Conservation (phyloP, 2,797 vertebrate species). For the Gorsachius magnificus region DNA sequence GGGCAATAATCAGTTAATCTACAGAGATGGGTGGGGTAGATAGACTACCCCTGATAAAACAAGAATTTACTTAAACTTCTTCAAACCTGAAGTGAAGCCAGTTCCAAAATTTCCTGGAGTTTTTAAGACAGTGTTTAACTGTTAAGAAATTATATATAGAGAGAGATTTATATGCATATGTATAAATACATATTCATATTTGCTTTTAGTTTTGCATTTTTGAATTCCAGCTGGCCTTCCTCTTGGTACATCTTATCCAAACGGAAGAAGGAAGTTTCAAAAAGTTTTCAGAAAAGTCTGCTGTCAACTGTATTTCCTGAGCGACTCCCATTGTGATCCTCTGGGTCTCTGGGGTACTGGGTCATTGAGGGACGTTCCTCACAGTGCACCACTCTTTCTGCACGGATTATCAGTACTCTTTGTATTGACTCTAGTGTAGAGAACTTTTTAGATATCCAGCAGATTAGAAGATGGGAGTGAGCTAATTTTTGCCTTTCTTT, state of each 20-base stretch:
- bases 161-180: neutral
- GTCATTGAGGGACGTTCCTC: neutral
- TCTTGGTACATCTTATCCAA: neutral
- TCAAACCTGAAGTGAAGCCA: neutral
- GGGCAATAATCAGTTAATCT: neutral
- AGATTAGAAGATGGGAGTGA: neutral
- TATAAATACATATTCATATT: conserved; percentile 21
- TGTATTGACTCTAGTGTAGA: neutral
- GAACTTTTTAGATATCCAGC: neutral
- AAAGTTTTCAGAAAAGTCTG: conserved; percentile 1
- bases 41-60: neutral
- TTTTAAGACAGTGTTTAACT: neutral
- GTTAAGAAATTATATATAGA: conserved; percentile 20
- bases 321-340: neutral
- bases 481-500: neutral
- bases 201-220: neutral
- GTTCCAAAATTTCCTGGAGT: neutral
- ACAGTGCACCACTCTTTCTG: neutral
- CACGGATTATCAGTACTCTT: neutral
- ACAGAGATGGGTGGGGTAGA: neutral
- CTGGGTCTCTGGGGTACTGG: neutral
- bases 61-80: neutral
- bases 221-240: conserved; percentile 18
- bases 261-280: neutral
- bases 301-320: neutral